phyloP scores from a whole-genome alignment of 2,888 invertebrate genomes.

The Xestobium rufovillosum region DNA sequence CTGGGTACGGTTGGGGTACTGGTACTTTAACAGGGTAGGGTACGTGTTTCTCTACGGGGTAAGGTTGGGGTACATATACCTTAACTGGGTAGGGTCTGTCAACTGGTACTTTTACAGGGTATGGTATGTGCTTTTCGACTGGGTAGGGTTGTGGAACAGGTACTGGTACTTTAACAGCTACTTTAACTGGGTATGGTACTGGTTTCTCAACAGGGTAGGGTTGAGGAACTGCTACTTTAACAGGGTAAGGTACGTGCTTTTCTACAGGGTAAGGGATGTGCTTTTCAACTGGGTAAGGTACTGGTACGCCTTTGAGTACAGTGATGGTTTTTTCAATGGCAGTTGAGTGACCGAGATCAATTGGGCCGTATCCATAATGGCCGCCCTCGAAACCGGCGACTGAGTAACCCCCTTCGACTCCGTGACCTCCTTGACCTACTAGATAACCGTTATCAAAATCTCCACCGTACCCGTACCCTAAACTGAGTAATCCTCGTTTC shows the following conservation, averaged over 20 bases:
- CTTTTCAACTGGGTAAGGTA: conserved; percentile 58
- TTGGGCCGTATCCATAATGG: conserved; percentile 25
- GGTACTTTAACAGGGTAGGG: conserved; percentile 69
- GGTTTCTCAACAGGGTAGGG: conserved; percentile 68
- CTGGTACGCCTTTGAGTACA: conserved; percentile 57
- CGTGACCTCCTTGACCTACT: conserved; percentile 53
- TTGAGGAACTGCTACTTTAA: conserved; percentile 55
- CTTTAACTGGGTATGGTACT: conserved; percentile 64
- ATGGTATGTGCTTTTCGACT: conserved; percentile 69
- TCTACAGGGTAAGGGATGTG: conserved; percentile 59
- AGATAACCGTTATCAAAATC: conserved; percentile 66
- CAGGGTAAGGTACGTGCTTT: conserved; percentile 56
- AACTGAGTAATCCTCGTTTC: conserved; percentile 70
- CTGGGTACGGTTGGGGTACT: conserved; percentile 70
- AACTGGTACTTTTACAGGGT: conserved; percentile 61
- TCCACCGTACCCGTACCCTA: conserved; percentile 74
- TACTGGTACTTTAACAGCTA: conserved; percentile 71
- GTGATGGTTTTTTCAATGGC: conserved; percentile 59
- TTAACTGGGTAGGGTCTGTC: conserved; percentile 74
- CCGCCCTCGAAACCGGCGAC: conserved; percentile 28
- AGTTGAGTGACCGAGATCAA: conserved; percentile 41
- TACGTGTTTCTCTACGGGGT: conserved; percentile 70
- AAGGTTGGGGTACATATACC: conserved; percentile 70
- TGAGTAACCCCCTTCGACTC: conserved; percentile 46
- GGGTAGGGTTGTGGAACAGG: conserved; percentile 71